A percentile compares a stretch with the other conserved stretches of the same genome.
phyloP scores from a whole-genome alignment of 2,888 invertebrate species.

The Trachelus stipa region DNA sequence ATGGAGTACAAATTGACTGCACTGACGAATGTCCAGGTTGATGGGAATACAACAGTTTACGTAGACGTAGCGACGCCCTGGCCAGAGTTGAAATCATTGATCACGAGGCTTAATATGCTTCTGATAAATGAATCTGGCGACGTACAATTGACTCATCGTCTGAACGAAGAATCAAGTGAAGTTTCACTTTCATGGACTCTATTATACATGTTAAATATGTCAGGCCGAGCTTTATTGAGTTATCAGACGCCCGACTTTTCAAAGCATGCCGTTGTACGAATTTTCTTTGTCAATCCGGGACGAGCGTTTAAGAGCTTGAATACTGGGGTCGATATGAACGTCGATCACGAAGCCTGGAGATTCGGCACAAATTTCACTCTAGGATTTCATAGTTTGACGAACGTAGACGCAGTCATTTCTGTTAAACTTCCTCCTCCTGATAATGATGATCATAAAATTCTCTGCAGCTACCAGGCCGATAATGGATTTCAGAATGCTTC shows the following conservation, averaged over 20 bases:
- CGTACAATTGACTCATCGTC: constrained; percentile 51
- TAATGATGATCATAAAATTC: constrained; percentile 73
- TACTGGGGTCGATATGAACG: constrained; percentile 70
- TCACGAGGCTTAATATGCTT: constrained; percentile 59
- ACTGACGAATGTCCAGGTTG: constrained; percentile 49
- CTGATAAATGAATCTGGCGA: constrained; percentile 56
- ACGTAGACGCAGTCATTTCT: constrained; percentile 70
- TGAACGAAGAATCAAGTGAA: constrained; percentile 66
- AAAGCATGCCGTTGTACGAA: constrained; percentile 66
- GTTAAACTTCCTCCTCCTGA: constrained; percentile 75
- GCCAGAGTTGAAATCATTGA: constrained; percentile 62
- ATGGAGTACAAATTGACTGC: constrained; percentile 38
- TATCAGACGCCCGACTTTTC: constrained; percentile 59
- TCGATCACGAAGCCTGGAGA: constrained; percentile 71
- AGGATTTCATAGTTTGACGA: constrained; percentile 67
- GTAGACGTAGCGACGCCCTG: constrained; percentile 65
- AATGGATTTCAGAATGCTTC: constrained; percentile 64
- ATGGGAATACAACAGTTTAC: constrained; percentile 56
- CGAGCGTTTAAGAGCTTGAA: constrained; percentile 68
- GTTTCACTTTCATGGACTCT: constrained; percentile 69
- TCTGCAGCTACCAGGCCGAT: constrained; percentile 67
- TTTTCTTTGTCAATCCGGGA: constrained; percentile 71
- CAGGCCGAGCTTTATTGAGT: constrained; percentile 60
- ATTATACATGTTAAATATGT: constrained; percentile 66
- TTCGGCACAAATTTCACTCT: constrained; percentile 73